Base-by-base conservation (phyloP, 2,888 invertebrate species). In the Drosophila silvestris region DNA sequence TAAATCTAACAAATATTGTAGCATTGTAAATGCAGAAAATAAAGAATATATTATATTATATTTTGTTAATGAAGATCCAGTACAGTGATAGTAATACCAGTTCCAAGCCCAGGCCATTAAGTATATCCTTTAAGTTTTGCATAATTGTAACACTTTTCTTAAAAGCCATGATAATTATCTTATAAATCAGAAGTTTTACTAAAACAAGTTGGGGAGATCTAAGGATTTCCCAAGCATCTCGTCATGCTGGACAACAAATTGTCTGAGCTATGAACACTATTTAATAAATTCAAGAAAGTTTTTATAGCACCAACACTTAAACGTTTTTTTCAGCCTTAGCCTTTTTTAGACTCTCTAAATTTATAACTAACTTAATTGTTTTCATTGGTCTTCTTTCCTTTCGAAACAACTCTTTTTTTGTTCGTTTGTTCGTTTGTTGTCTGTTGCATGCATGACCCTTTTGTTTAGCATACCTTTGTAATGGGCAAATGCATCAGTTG, bases 401-500 rank as follows among this genome's bases (percentile, higher is more conserved):
- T 26, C 1, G 10, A 51, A n/a, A 16, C 3, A 30, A n/a, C 10
- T 32, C 4, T 22, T 30, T 28, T 28, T 12, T 14, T 28, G 28
- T 28, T 28, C 28, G 28, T 28, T 14, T 16, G 16, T 26, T 16
- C 26, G 22, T 9, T 47, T 26, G n/a, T 10, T 14, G 69, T 26
- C 70, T 58, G 59, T 59, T 68, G 57, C 39, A n/a, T 14, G 9
- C 70, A 26, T 37, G 10, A 10, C 47, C 47, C 33, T 35, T 70
- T 39, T 70, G 52, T 59, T 66, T 57, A 12, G 14, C 19, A 44
- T 63, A 63, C 44, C 59, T 54, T 62, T 33, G 28, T 14, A n/a
- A 26, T 39, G 56, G 35, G 59, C 56, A 69, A 69, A 50, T 41
- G 52, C 44, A 41, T 53, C 66, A 60, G 50, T 60, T 71, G 72